These are phyloP conservation scores for Monopterus albus DNA, from an alignment of 2,113 vertebrate genomes.

Conservation along the genomic window DNA sequence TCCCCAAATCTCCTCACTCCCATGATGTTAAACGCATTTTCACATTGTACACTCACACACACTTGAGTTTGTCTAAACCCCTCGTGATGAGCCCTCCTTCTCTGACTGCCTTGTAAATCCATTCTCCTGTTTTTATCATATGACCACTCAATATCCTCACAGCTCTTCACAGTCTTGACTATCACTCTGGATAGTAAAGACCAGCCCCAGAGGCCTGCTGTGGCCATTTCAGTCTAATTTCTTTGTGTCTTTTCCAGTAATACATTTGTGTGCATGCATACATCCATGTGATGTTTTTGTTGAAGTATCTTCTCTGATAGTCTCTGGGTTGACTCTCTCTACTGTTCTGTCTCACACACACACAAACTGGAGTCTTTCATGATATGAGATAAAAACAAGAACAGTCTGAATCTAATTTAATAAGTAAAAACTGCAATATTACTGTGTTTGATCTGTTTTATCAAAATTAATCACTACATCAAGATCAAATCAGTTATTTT, in stretches of 20 bases:
- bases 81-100: not conserved
- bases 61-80: not conserved
- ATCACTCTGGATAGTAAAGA: too few relatives aligned
- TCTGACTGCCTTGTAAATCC: not conserved
- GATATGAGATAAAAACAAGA: constrained; percentile 18
- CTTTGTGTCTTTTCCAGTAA: constrained; percentile 4
- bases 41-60: not conserved
- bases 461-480: not conserved
- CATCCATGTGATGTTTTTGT: constrained; percentile 44
- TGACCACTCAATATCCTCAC: not conserved
- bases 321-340: constrained; percentile 29
- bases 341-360: not conserved
- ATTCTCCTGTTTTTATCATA: constrained; percentile 6
- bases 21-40: too few relatives aligned
- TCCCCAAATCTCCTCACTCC: too few relatives aligned
- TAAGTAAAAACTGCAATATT: not conserved
- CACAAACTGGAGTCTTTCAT: constrained; percentile 4
- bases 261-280: not conserved
- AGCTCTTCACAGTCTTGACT: not conserved
- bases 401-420: constrained; percentile 1
- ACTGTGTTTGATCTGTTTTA: not conserved
- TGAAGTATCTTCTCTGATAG: constrained; percentile 34
- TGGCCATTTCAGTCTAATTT: constrained; percentile 30
- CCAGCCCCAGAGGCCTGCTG: constrained; percentile 10
- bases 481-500: not conserved